Evolutionary conservation across 35 echinoderm and acorn worm genomes (phyloP), one percentile per base, ranked within the genome.

Genomic region (Chiridota heheva): DNA sequence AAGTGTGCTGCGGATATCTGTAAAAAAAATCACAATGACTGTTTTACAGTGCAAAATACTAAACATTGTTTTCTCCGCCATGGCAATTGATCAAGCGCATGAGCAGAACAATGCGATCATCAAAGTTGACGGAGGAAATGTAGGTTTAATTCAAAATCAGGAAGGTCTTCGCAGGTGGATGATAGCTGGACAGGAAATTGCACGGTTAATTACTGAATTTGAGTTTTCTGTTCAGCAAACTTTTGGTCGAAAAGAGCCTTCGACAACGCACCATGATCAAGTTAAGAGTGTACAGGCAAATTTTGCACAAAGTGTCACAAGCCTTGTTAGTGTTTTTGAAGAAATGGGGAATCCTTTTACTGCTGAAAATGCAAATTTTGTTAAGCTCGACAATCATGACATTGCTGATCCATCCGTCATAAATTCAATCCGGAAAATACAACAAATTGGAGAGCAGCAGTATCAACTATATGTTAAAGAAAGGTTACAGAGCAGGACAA

Each of bases 41-140:
- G 73, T 4, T 82, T 82, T 46, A 48, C 51, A 2, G 62, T 74
- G 16, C 56, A 80, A 24, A 87, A 87, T 33, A 78, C 84, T 20
- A 34, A 20, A 2, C 39, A n/a, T n/a, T 44, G 16, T 39, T 3
- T 87, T 87, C 59, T 87, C 76, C 22, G 5, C 44, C 7, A 68
- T 81, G 17, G 56, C 85, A 30, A 67, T 88, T 51, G 85, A 88
- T 44, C 85, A 88, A 31, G 43, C 84, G 16, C 60, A 87, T 61
- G 84, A 87, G 42, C 84, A 87, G 51, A 81, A 81, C 40, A 87
- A 87, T 67, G 51, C 53, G 17, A 16, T 51, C 17, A 44, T 87
- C 4, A 87, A 86, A 69, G 75, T 40, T 34, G 73, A 81, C 29
- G 45, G 75, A 12, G 84, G 72, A 0, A 72, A 70, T 34, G 58